Conservation (phyloP, 2,797 vertebrate species). For the Sparidentex hasta region DNA sequence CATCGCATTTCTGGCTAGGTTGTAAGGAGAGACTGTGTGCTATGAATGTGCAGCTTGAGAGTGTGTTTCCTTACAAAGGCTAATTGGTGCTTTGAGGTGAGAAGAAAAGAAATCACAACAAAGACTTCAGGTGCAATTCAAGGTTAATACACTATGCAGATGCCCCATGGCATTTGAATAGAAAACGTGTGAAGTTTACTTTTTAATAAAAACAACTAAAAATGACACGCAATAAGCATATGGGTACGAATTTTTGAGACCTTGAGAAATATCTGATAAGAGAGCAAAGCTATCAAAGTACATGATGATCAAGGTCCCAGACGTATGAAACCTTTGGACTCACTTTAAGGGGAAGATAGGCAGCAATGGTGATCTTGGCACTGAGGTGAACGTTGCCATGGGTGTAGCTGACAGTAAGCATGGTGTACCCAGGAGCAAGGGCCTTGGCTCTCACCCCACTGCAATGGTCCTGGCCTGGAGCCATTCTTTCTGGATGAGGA, state of each 20-base stretch:
- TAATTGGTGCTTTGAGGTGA: slow-evolving; percentile 47
- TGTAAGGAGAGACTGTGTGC: slow-evolving; percentile 22
- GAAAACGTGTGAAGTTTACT: slow-evolving; percentile 1
- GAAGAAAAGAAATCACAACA: slow-evolving; percentile 41
- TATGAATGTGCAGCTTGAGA: slow-evolving; percentile 14
- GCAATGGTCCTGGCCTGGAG: slow-evolving; percentile 82
- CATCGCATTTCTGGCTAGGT: slow-evolving; percentile 42
- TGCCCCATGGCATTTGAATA: neutral
- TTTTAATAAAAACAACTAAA: slow-evolving; percentile 1
- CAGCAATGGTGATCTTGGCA: slow-evolving; percentile 92
- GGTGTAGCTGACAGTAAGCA: slow-evolving; percentile 86
- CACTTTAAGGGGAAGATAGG: slow-evolving; percentile 91
- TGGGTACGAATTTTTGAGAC: neutral
- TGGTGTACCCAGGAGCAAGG: slow-evolving; percentile 87
- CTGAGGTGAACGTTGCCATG: slow-evolving; percentile 89
- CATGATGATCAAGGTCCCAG: neutral
- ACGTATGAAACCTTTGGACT: slow-evolving; percentile 65
- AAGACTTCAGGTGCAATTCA: slow-evolving; percentile 25
- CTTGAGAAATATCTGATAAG: neutral
- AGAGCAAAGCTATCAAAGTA: neutral
- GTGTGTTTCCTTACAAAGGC: slow-evolving; percentile 27
- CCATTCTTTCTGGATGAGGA: slow-evolving; percentile 76
- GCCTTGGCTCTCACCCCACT: slow-evolving; percentile 89
- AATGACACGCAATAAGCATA: neutral
- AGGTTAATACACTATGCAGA: slow-evolving; percentile 1